Percentiles rank a stretch among this genome's conserved stretches.
Evolutionary conservation across 2,113 vertebrate genomes (phyloP).

Genomic region (Burhinus oedicnemus): DNA sequence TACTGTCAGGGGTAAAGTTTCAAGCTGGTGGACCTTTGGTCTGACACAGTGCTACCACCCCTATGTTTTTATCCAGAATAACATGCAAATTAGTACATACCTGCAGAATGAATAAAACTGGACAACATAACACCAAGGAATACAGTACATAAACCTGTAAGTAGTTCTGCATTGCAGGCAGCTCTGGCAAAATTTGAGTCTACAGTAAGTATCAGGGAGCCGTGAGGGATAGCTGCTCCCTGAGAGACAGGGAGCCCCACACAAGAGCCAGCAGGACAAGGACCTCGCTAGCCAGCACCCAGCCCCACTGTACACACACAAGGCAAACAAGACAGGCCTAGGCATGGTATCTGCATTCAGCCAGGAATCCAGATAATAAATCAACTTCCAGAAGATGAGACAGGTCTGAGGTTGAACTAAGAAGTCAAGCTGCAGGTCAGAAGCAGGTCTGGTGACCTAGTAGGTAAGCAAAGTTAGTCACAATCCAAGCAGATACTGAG

Average conservation of each 20-base stretch:
- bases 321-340: neutral
- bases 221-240: neutral
- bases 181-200: neutral
- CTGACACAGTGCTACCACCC: neutral
- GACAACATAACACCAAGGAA: neutral
- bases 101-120: neutral
- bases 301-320: neutral
- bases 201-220: rapidly evolving
- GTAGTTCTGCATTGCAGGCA: neutral
- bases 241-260: neutral
- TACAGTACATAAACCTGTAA: neutral
- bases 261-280: neutral
- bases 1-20: neutral
- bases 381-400: neutral
- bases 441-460: rapidly evolving
- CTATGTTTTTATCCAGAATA: neutral
- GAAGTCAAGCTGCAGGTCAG: neutral
- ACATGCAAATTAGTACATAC: neutral
- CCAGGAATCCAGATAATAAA: neutral
- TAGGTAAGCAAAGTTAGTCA: rapidly evolving
- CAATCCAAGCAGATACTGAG: rapidly evolving
- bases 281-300: neutral
- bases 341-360: neutral
- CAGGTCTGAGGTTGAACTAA: rapidly evolving
- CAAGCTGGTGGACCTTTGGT: neutral